These are phyloP conservation scores for Natrix natrix DNA, from an alignment of 2,797 vertebrate species.

Conservation along the genomic window DNA sequence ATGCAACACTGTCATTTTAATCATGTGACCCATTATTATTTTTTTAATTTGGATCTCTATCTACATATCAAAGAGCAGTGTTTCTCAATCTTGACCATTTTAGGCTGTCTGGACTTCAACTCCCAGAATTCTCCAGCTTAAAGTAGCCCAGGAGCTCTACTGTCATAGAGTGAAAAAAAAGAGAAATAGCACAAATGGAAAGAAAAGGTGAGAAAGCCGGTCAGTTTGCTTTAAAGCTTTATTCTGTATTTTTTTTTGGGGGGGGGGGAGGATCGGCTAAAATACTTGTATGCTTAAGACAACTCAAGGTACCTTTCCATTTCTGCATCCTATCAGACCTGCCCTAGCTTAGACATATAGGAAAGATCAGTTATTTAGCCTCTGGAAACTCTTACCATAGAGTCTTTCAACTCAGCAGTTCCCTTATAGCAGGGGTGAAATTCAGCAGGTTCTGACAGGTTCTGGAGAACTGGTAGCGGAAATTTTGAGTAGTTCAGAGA, in stretches of 20 bases:
- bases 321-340: neutral
- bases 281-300: neutral
- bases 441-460: too few relatives aligned
- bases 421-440: neutral
- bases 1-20: neutral
- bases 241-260: neutral
- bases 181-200: neutral
- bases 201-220: neutral
- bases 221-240: neutral
- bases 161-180: neutral
- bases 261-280: too few relatives aligned
- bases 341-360: neutral
- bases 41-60: neutral
- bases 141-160: neutral
- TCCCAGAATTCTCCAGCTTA: neutral
- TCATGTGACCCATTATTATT: neutral
- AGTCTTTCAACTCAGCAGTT: neutral
- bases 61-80: neutral
- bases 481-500: too few relatives aligned
- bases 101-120: neutral
- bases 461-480: too few relatives aligned
- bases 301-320: neutral
- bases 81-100: neutral
- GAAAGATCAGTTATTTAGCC: neutral
- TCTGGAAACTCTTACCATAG: neutral